Evolutionary conservation across 2,888 invertebrate species (phyloP).

Genomic region (Spilosoma lubricipeda): DNA sequence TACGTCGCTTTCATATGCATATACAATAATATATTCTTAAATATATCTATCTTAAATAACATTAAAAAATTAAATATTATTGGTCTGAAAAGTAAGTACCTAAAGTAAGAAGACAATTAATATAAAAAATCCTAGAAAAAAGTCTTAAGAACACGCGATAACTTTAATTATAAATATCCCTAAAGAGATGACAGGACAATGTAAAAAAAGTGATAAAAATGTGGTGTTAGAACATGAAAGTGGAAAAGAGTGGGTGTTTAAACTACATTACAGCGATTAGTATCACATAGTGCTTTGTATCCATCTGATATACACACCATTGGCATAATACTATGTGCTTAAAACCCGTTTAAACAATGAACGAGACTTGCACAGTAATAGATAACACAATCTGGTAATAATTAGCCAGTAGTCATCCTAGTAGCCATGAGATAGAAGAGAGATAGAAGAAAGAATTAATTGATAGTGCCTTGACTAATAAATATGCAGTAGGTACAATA

Average conservation of each 20-base stretch:
- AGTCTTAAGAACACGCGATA: background rate
- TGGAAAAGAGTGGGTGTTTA: background rate
- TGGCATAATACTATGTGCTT: background rate
- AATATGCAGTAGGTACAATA: background rate
- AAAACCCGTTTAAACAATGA: background rate
- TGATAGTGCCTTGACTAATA: slow-evolving; percentile 1
- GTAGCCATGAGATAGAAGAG: background rate
- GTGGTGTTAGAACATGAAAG: background rate
- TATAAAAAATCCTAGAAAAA: background rate
- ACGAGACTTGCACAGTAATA: background rate
- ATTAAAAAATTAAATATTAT: background rate
- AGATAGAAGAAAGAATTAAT: background rate
- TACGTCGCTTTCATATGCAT: background rate
- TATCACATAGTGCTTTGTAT: background rate
- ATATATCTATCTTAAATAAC: too few relatives aligned
- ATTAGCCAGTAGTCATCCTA: background rate
- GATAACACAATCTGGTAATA: background rate
- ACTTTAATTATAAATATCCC: background rate
- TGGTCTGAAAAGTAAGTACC: background rate
- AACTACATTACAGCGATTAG: background rate
- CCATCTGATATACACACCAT: background rate
- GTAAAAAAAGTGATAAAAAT: background rate
- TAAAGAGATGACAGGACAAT: background rate
- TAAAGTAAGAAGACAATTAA: background rate
- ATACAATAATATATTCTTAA: background rate